Percentiles rank a stretch among this genome's conserved stretches.
phyloP scores from a whole-genome alignment of 2,113 vertebrate genomes.

The Isichthys henryi region DNA sequence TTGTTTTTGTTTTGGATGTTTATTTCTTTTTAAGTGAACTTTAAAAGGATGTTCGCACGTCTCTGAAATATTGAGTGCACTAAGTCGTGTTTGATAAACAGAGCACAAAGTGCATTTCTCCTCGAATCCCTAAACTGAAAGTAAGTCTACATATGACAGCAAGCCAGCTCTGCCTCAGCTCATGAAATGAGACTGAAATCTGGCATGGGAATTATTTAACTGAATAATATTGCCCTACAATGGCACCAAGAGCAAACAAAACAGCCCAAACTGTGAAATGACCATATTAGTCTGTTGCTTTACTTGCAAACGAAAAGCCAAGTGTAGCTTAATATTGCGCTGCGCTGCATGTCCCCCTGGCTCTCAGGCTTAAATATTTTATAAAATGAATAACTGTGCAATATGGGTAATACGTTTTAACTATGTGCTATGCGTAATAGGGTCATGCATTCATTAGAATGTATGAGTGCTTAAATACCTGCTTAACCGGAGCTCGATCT shows the following conservation, averaged over 20 bases:
- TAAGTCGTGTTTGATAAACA: background rate
- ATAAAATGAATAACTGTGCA: slow-evolving; percentile 8
- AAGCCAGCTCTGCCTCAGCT: background rate
- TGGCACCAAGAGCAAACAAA: background rate
- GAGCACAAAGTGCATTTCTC: background rate
- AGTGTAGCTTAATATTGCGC: background rate
- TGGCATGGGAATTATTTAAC: slow-evolving; percentile 12
- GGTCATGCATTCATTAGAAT: slow-evolving; percentile 1
- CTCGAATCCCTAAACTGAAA: slow-evolving; percentile 2
- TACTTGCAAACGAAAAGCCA: background rate
- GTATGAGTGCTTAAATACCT: slow-evolving; percentile 6
- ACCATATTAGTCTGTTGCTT: slow-evolving; percentile 7
- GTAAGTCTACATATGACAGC: background rate
- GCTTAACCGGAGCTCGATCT: background rate
- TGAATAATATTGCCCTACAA: background rate
- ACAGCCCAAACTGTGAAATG: background rate
- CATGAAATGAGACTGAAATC: slow-evolving; percentile 9
- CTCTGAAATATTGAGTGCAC: slow-evolving; percentile 2
- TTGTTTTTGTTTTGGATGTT: slow-evolving; percentile 2
- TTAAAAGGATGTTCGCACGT: background rate
- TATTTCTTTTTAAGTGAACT: background rate
- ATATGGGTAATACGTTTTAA: slow-evolving; percentile 10
- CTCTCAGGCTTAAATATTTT: background rate
- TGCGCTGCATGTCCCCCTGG: background rate
- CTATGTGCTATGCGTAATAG: slow-evolving; percentile 11